Evolutionary conservation across 2,113 vertebrate species (phyloP).

Genomic region (Corythoichthys intestinalis): DNA sequence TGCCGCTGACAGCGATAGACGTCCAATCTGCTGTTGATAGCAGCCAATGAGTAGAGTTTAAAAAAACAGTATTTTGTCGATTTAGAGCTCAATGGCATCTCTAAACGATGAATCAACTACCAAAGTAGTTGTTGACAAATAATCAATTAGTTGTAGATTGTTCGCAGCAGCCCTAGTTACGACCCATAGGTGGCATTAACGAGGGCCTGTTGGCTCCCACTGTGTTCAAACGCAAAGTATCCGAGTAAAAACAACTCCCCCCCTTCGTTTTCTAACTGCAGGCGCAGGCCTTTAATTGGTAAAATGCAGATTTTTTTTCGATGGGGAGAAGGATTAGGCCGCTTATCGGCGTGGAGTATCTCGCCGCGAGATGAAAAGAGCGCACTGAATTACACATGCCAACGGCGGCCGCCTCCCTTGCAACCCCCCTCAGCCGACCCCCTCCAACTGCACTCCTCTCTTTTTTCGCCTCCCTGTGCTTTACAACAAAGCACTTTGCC

Average conservation of each 20-base stretch:
- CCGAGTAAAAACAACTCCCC: background rate
- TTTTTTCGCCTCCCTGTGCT: conserved; percentile 2
- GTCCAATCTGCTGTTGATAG: too few relatives aligned
- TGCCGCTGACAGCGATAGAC: too few relatives aligned
- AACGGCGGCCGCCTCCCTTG: conserved; percentile 62
- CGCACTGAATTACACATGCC: conserved; percentile 92
- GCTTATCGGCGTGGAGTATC: conserved; percentile 96
- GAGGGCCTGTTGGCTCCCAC: conserved; percentile 69
- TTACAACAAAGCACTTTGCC: conserved; percentile 84
- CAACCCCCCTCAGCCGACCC: conserved; percentile 12
- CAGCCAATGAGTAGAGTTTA: too few relatives aligned
- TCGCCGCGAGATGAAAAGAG: conserved; percentile 97
- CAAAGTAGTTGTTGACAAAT: too few relatives aligned
- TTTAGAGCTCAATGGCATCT: too few relatives aligned
- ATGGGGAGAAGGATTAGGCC: conserved; percentile 95
- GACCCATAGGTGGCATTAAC: conserved; percentile 49
- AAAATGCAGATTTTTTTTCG: conserved; percentile 97
- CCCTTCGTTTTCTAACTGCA: conserved; percentile 76
- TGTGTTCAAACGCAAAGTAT: conserved; percentile 81
- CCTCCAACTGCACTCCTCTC: conserved; percentile 2
- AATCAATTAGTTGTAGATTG: too few relatives aligned
- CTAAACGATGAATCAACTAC: too few relatives aligned
- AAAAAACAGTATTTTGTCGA: too few relatives aligned
- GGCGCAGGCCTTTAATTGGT: conserved; percentile 95
- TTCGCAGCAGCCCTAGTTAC: too few relatives aligned